phyloP scores from a whole-genome alignment of 2,888 invertebrate species.

The Cynaeus angustus region DNA sequence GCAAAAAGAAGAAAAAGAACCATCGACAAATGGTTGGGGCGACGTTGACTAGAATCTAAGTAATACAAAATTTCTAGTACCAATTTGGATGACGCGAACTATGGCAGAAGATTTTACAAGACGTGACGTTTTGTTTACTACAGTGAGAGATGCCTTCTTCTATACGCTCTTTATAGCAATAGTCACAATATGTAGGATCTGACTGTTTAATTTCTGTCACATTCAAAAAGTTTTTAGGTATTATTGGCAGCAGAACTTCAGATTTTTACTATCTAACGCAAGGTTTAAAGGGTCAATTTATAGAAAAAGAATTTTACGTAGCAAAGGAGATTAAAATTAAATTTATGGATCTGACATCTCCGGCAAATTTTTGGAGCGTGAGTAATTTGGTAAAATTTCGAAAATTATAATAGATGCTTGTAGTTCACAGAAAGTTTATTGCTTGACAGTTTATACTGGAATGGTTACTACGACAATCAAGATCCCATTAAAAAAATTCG shows the following conservation, averaged over 20 bases:
- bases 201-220: constrained; percentile 69
- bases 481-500: constrained; percentile 56
- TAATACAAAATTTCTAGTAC: constrained; percentile 51
- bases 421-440: constrained; percentile 71
- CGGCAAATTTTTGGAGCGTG: constrained; percentile 78
- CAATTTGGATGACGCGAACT: constrained; percentile 63
- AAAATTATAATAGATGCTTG: background rate
- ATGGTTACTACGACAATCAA: constrained; percentile 71
- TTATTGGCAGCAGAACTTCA: constrained; percentile 59
- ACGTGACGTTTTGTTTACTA: constrained; percentile 63
- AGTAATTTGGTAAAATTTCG: background rate
- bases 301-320: constrained; percentile 70
- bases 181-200: constrained; percentile 61
- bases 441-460: constrained; percentile 75
- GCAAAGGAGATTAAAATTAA: constrained; percentile 60
- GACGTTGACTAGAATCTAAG: too few species aligned
- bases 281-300: constrained; percentile 75
- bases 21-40: background rate
- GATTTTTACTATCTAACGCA: constrained; percentile 77
- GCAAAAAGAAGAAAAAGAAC: background rate
- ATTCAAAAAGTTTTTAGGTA: constrained; percentile 45
- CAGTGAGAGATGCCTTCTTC: constrained; percentile 64
- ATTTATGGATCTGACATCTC: constrained; percentile 70
- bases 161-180: constrained; percentile 63
- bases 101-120: constrained; percentile 65